Percentiles rank a stretch among this genome's conserved stretches.
Evolutionary conservation across 2,113 vertebrate species (phyloP).

Genomic region (Triplophysa dalaica): DNA sequence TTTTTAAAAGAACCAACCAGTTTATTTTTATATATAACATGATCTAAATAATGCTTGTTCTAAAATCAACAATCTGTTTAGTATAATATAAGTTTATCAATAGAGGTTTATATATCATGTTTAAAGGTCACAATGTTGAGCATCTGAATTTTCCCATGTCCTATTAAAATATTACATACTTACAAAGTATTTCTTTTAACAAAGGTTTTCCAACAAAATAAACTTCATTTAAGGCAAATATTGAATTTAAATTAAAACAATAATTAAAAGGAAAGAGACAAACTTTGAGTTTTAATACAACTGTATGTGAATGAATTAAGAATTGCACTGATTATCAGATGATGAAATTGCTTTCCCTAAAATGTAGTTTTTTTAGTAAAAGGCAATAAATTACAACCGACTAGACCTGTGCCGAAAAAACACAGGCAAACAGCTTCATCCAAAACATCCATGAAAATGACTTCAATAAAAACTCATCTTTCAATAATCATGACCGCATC

Average conservation of each 20-base stretch:
- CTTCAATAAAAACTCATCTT: conserved; percentile 37
- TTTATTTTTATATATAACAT: conserved; percentile 67
- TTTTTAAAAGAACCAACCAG: conserved; percentile 70
- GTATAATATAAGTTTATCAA: conserved; percentile 71
- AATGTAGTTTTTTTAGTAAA: conserved; percentile 50
- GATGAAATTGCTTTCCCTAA: conserved; percentile 11
- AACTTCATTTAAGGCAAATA: conserved; percentile 75
- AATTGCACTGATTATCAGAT: conserved; percentile 40
- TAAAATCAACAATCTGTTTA: conserved; percentile 71
- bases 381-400: conserved; percentile 55
- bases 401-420: conserved; percentile 27
- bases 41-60: conserved; percentile 66
- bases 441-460: conserved; percentile 60
- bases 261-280: conserved; percentile 41
- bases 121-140: conserved; percentile 76
- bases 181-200: conserved; percentile 72
- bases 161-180: conserved; percentile 76
- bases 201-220: conserved; percentile 71
- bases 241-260: conserved; percentile 73
- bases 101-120: conserved; percentile 76
- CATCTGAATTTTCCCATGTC: conserved; percentile 71
- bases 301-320: conserved; percentile 44
- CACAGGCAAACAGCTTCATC: conserved; percentile 61
- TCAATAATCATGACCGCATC: conserved; percentile 44
- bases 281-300: conserved; percentile 23